Percentiles rank a stretch among this genome's conserved stretches.
These are phyloP conservation scores for Hydriomena furcata DNA, from an alignment of 2,888 invertebrate species.

Conservation along the genomic window DNA sequence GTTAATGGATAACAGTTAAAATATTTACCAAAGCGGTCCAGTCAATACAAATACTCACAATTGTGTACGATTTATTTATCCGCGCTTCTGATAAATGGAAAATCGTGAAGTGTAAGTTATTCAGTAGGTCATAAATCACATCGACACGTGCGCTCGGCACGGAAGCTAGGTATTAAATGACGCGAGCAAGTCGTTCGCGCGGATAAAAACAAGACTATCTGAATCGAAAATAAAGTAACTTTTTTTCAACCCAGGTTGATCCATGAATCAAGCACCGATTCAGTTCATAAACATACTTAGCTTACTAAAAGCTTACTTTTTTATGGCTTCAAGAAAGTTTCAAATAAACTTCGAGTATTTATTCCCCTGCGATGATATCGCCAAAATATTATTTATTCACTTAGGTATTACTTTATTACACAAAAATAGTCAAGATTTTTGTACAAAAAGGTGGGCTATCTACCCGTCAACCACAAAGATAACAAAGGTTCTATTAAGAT, in stretches of 20 bases:
- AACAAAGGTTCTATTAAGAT: too few relatives aligned
- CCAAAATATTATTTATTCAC: too few relatives aligned
- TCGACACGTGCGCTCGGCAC: constrained; percentile 63
- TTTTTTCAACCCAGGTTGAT: constrained; percentile 27
- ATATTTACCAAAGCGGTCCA: constrained; percentile 50
- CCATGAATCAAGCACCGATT: constrained; percentile 11
- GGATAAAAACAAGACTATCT: constrained; percentile 49
- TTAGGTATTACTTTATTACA: too few relatives aligned
- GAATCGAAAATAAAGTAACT: constrained; percentile 54
- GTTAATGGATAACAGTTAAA: constrained; percentile 47
- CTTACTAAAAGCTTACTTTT: too few relatives aligned
- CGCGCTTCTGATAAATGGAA: constrained; percentile 38
- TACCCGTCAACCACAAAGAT: too few relatives aligned
- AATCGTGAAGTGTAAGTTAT: constrained; percentile 51
- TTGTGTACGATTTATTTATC: constrained; percentile 35
- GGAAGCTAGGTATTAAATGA: constrained; percentile 50
- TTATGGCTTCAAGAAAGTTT: too few relatives aligned
- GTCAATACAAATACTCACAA: constrained; percentile 35
- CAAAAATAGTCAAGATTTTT: too few relatives aligned
- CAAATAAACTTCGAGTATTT: too few relatives aligned
- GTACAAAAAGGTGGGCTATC: too few relatives aligned
- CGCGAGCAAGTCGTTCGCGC: constrained; percentile 25
- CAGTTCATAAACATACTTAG: too few relatives aligned
- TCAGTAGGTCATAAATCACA: constrained; percentile 73
- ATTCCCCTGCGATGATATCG: too few relatives aligned